Conservation (phyloP, 2,888 invertebrate genomes). For the Phyllotreta cruciferae region DNA sequence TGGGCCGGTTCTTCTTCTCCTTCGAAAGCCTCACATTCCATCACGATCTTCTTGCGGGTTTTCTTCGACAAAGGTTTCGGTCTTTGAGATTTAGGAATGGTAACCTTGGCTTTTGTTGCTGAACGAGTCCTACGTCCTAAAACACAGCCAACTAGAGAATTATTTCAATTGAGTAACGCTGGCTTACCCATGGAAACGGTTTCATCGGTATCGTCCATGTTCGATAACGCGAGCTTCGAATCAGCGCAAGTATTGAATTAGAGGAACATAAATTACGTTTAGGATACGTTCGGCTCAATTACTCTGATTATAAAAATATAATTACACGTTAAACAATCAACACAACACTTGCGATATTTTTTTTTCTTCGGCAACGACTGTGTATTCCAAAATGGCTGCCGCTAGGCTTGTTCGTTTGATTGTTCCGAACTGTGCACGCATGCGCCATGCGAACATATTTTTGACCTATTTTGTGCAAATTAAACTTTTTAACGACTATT, state of each 20-base stretch:
- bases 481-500: background rate
- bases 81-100: conserved; percentile 40
- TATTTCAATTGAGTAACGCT: background rate
- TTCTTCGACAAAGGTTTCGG: conserved; percentile 52
- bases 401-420: too few species aligned
- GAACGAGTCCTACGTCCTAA: conserved; percentile 68
- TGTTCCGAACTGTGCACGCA: too few species aligned
- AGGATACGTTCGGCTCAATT: too few species aligned
- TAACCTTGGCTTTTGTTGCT: conserved; percentile 57
- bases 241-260: too few species aligned
- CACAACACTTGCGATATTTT: too few species aligned
- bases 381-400: too few species aligned
- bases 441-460: too few species aligned
- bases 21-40: conserved; percentile 62
- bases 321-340: too few species aligned
- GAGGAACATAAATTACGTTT: too few species aligned
- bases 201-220: conserved; percentile 33
- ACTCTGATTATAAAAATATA: too few species aligned
- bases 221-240: background rate
- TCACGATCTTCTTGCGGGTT: conserved; percentile 58
- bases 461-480: background rate
- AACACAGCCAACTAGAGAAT: conserved; percentile 1
- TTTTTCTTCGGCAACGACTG: too few species aligned
- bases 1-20: conserved; percentile 51
- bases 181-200: conserved; percentile 29